Base-by-base conservation (phyloP, 2,888 invertebrate species). In the Cactoblastis cactorum region DNA sequence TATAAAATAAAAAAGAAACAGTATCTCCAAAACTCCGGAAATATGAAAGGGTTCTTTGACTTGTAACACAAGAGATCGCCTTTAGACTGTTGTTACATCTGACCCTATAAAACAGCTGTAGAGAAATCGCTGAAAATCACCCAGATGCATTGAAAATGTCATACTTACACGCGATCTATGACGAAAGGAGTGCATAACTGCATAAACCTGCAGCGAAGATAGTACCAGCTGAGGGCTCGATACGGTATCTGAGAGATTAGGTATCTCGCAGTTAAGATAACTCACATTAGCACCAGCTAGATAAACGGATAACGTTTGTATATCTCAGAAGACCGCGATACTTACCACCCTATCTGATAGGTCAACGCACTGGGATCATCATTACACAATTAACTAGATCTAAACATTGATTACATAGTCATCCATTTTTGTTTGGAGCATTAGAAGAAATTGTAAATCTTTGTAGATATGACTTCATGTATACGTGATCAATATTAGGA, bases 301-400 rank as follows among this genome's bases (percentile, higher is more conserved):
- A 88, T 88, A 88, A 84, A 82, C 64, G 86, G 88, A 88, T 88
- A 88, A 86, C 85, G 75, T 85, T 84, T 81, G 84, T 87, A 83
- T 87, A 85, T 86, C 83, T 85, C 55, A 77, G 80, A 73, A 74
- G 71, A 57, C 62, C 59, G 68, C 69, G 81, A 80, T 80, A 80
- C 67, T 53, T n/a, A n/a, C n/a, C n/a, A n/a, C 62, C 65, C 65
- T 79, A 74, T 79, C 74, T 68, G 62, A 62, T 75, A 71, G 87
- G 83, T 85, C 80, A 74, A 62, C 69, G 83, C 74, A 70, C 83
- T 55, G 52, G 53, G 55, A 53, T 48, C 48, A 49, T 54, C 45
- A 46, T 49, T 45, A 39, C 17, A 48, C 48, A 38, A 48, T 48
- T 39, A 43, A 34, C 39, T 39, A 15, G 28, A 11, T 17, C 32